These are phyloP conservation scores for Aphaenogaster rudis DNA, from an alignment of 1,140 invertebrate genomes.

Conservation along the genomic window DNA sequence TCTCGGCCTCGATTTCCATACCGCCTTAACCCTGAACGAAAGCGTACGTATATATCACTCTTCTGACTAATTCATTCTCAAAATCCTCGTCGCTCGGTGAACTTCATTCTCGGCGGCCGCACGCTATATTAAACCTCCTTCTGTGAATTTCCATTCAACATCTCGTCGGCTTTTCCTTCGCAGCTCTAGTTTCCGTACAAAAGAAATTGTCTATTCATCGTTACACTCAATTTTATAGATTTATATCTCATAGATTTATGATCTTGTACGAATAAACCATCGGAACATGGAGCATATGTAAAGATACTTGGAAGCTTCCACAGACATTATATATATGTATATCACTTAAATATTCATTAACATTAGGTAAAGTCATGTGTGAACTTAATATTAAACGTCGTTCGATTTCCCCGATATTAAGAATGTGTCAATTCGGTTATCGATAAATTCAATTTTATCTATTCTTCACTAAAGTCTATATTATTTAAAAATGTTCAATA, in stretches of 20 bases:
- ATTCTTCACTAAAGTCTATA: neutral
- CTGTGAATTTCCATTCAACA: conserved; percentile 34
- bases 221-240: neutral
- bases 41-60: conserved; percentile 8
- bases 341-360: conserved; percentile 30
- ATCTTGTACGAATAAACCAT: neutral
- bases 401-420: conserved; percentile 3
- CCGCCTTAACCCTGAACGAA: conserved; percentile 77
- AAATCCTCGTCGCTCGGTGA: conserved; percentile 31
- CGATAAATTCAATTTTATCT: conserved; percentile 2
- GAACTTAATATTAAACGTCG: conserved; percentile 33
- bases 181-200: neutral
- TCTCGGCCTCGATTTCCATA: conserved; percentile 64
- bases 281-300: neutral
- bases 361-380: conserved; percentile 25
- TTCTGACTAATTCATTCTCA: conserved; percentile 45
- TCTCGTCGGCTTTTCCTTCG: conserved; percentile 5
- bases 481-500: neutral
- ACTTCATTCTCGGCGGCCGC: conserved; percentile 9
- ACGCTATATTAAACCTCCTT: neutral
- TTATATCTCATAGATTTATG: neutral
- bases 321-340: neutral
- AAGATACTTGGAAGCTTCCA: neutral
- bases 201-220: neutral
- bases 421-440: neutral